phyloP scores from a whole-genome alignment of 2,113 vertebrate genomes.

The Cichladusa arquata region DNA sequence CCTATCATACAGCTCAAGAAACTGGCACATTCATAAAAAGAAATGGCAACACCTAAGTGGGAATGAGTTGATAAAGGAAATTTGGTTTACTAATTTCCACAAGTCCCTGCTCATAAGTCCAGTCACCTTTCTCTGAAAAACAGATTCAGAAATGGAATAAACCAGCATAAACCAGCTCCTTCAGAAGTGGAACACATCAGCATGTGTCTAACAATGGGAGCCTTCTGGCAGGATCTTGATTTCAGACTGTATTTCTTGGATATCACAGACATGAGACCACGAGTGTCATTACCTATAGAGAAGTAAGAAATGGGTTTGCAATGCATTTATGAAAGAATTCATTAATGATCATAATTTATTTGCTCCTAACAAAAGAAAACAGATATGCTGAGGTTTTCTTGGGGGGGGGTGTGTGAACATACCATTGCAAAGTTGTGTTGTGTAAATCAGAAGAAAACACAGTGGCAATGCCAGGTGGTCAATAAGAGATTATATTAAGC shows the following conservation, averaged over 20 bases:
- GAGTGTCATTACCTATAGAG: neutral
- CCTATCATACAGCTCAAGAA: neutral
- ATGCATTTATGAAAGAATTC: neutral
- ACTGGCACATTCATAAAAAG: neutral
- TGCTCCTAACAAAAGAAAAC: neutral
- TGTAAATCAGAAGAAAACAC: neutral
- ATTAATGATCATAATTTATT: neutral
- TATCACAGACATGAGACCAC: neutral
- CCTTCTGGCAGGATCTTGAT: neutral
- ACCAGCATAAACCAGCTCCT: neutral
- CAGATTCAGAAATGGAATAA: neutral
- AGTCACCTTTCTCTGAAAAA: neutral
- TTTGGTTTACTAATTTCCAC: neutral
- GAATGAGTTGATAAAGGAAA: neutral
- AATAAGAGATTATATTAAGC: neutral
- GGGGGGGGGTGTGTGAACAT: too few relatives aligned
- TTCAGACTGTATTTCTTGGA: neutral
- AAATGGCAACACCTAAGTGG: neutral
- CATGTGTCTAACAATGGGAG: fast-evolving
- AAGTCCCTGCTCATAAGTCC: neutral
- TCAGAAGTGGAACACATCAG: neutral
- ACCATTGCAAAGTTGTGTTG: neutral
- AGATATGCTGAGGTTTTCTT: neutral
- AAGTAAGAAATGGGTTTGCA: neutral
- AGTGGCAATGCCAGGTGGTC: neutral